Evolutionary conservation across 92 coral and sea anemone genomes (phyloP).

Genomic region (Palythoa grandis): DNA sequence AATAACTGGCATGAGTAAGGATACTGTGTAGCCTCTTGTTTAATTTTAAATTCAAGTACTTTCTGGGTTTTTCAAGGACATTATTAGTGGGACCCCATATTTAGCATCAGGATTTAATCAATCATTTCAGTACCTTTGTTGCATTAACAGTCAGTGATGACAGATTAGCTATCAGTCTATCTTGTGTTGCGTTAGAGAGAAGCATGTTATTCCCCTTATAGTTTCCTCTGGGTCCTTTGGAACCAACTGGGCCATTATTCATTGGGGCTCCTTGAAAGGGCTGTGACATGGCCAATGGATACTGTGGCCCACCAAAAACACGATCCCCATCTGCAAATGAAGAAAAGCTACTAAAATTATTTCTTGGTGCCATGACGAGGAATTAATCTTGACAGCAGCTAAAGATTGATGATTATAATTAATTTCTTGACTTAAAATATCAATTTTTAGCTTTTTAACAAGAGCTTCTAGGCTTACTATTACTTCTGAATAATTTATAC

Average conservation of each 20-base stretch:
- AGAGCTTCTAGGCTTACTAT: no score
- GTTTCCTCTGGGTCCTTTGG: constrained; percentile 68
- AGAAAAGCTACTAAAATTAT: neutral
- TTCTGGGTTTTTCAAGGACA: neutral
- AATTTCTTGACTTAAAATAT: no score
- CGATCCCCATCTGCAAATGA: constrained; percentile 23
- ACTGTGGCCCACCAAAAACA: constrained; percentile 38
- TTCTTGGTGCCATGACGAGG: no score
- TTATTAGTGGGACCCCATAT: neutral
- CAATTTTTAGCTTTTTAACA: no score
- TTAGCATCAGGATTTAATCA: neutral
- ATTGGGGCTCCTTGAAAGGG: constrained; percentile 45
- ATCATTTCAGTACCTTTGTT: constrained; percentile 59
- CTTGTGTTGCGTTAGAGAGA: constrained; percentile 55
- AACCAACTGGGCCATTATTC: constrained; percentile 76
- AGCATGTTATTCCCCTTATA: constrained; percentile 61
- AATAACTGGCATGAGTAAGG: no score
- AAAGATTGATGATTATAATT: no score
- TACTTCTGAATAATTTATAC: no score
- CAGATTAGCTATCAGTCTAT: constrained; percentile 68
- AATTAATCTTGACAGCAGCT: no score
- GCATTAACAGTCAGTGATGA: constrained; percentile 70
- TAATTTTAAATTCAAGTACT: neutral
- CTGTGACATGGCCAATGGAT: constrained; percentile 42
- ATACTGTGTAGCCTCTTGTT: no score